phyloP scores from a whole-genome alignment of 2,888 invertebrate species.

The Tenthredo amoena region DNA sequence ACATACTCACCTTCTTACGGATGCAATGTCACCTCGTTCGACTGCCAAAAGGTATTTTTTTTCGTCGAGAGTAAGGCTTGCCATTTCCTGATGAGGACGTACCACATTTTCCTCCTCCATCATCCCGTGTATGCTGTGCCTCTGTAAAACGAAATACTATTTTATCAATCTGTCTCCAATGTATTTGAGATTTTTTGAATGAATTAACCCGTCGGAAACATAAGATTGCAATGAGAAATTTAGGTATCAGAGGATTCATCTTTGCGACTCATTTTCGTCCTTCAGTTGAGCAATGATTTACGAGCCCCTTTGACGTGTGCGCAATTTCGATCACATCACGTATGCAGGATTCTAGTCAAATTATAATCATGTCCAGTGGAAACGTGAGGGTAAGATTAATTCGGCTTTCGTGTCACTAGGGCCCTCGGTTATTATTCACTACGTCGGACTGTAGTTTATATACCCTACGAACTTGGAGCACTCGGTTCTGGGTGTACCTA shows the following conservation, averaged over 20 bases:
- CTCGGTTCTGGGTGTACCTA: background rate
- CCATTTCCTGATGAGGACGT: constrained; percentile 93
- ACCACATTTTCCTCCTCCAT: constrained; percentile 94
- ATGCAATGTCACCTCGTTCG: constrained; percentile 97
- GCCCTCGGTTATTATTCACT: constrained; percentile 14
- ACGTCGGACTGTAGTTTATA: background rate
- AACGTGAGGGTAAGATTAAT: constrained; percentile 25
- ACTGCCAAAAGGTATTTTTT: constrained; percentile 97
- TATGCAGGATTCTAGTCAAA: constrained; percentile 23
- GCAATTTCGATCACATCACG: constrained; percentile 20
- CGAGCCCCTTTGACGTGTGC: background rate
- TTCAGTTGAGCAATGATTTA: background rate
- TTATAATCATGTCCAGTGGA: constrained; percentile 20
- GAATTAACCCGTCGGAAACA: background rate
- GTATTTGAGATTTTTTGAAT: background rate
- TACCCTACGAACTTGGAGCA: background rate
- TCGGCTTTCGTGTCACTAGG: background rate
- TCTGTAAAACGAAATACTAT: constrained; percentile 78
- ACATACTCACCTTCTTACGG: constrained; percentile 86
- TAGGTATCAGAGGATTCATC: background rate
- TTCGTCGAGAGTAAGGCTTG: constrained; percentile 90
- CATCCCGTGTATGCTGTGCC: constrained; percentile 95
- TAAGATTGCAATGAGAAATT: background rate
- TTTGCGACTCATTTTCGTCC: background rate
- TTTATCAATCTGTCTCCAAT: background rate